Conservation (phyloP, 37 sponge, comb jelly and placozoan genomes). For the Petrosia ficiformis region DNA sequence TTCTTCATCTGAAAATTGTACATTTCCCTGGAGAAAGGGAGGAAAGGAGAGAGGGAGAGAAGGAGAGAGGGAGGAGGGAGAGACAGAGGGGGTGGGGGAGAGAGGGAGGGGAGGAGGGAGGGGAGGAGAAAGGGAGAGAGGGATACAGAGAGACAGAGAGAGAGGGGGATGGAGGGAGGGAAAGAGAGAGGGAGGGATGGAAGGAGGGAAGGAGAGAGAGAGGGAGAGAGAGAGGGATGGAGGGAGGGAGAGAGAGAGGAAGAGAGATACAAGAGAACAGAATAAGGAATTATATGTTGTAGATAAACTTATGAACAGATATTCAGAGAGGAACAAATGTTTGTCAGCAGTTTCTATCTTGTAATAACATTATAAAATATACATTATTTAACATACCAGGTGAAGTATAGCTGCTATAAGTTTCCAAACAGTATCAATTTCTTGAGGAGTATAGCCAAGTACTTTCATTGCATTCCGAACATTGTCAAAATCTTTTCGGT, state of each 20-base stretch:
- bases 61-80: too few relatives aligned
- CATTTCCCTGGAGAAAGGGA: slow-evolving; percentile 25
- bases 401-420: slow-evolving; percentile 71
- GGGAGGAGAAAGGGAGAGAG: background rate
- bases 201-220: too few relatives aligned
- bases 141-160: too few relatives aligned
- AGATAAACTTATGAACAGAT: background rate
- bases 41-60: too few relatives aligned
- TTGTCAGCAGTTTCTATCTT: background rate
- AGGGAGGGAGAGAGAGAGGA: too few relatives aligned
- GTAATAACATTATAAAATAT: too few relatives aligned
- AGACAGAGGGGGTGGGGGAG: background rate
- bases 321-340: too few relatives aligned
- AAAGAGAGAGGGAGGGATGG: too few relatives aligned
- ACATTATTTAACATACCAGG: slow-evolving; percentile 48
- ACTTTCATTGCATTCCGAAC: slow-evolving; percentile 47
- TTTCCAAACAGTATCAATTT: slow-evolving; percentile 56
- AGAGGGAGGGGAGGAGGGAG: too few relatives aligned
- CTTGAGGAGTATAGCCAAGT: slow-evolving; percentile 42
- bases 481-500: slow-evolving; percentile 47
- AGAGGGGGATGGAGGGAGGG: too few relatives aligned
- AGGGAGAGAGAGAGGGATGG: too few relatives aligned
- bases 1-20: slow-evolving; percentile 23
- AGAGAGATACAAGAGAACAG: too few relatives aligned
- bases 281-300: background rate